phyloP scores from a whole-genome alignment of 2,888 invertebrate species.

The Rhogogaster chlorosoma region DNA sequence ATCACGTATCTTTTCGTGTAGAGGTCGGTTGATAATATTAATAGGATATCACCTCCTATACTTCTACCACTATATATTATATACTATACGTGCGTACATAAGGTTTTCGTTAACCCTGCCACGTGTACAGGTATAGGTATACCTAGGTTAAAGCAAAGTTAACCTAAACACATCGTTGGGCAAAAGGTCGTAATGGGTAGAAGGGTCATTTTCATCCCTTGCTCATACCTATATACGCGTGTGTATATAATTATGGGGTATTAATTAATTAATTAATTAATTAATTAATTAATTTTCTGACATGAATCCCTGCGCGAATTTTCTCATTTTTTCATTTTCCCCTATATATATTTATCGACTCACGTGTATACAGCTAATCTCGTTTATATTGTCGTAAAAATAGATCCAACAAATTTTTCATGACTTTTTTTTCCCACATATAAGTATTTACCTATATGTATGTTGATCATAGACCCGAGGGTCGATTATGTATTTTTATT shows the following conservation, averaged over 20 bases:
- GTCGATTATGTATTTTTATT: neutral
- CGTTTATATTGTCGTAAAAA: no score
- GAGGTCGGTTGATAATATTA: neutral
- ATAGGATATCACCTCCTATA: constrained; percentile 12
- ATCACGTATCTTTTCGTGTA: neutral
- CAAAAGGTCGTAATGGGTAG: constrained; percentile 47
- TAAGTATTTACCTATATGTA: no score
- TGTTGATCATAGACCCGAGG: neutral
- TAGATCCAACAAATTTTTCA: no score
- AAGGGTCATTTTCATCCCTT: constrained; percentile 60
- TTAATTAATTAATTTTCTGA: neutral
- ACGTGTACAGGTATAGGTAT: neutral
- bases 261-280: neutral
- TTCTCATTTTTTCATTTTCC: no score
- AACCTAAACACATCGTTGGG: constrained; percentile 38
- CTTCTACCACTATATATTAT: neutral
- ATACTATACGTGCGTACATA: neutral
- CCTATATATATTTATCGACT: no score
- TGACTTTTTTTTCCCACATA: no score
- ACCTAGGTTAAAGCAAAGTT: neutral
- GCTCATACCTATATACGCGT: neutral
- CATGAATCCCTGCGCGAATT: neutral
- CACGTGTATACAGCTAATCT: no score
- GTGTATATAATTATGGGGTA: neutral
- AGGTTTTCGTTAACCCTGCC: neutral